These are phyloP conservation scores for Adrianichthys oophorus DNA, from an alignment of 2,797 vertebrate genomes.

Conservation along the genomic window DNA sequence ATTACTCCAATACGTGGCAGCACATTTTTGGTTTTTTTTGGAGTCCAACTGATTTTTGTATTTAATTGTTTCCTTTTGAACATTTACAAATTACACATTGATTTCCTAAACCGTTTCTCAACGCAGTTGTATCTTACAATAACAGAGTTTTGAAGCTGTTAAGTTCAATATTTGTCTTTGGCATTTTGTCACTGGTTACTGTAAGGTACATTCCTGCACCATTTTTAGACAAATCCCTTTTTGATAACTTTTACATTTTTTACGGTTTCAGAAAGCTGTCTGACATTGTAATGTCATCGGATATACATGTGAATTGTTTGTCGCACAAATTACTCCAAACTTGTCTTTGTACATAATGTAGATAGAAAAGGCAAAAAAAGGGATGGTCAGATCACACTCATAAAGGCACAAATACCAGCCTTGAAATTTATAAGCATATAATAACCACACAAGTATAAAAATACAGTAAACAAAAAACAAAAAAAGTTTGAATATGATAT, in stretches of 20 bases:
- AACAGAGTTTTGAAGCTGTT: constrained; percentile 54
- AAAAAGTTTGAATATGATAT: constrained; percentile 57
- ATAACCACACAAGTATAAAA: constrained; percentile 51
- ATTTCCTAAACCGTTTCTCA: constrained; percentile 15
- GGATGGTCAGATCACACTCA: constrained; percentile 45
- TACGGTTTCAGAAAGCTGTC: constrained; percentile 45
- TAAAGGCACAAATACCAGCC: constrained; percentile 70
- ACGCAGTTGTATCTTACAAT: constrained; percentile 23
- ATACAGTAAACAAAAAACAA: constrained; percentile 21
- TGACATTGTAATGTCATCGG: constrained; percentile 21
- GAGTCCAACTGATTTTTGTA: constrained; percentile 19
- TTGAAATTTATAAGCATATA: constrained; percentile 53
- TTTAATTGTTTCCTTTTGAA: constrained; percentile 15
- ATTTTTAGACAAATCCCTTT: constrained; percentile 62
- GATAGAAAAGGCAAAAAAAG: constrained; percentile 57
- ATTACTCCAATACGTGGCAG: constrained; percentile 50
- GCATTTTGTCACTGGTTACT: constrained; percentile 45
- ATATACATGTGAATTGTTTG: constrained; percentile 36
- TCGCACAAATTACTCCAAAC: constrained; percentile 29
- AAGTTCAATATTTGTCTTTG: constrained; percentile 44
- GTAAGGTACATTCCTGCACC: constrained; percentile 52
- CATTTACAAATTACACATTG: background rate
- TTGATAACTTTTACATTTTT: constrained; percentile 70
- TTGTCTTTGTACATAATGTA: constrained; percentile 69
- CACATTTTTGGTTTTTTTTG: constrained; percentile 32